phyloP scores from a whole-genome alignment of 2,888 invertebrate species.

The Electrophaes corylata region DNA sequence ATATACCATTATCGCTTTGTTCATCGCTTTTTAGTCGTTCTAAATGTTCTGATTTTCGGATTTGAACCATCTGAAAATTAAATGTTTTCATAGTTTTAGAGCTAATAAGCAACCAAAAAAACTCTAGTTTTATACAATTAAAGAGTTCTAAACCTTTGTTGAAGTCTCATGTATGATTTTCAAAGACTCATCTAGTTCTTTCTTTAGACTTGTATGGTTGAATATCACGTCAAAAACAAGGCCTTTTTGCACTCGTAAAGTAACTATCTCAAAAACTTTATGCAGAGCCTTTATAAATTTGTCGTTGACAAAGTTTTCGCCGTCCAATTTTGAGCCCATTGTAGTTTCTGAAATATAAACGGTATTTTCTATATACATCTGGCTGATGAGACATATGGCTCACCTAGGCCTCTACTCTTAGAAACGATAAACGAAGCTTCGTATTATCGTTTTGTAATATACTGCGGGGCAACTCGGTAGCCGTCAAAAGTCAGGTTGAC shows the following conservation, averaged over 20 bases:
- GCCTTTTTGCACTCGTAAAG: constrained; percentile 26
- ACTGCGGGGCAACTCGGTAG: too few species aligned
- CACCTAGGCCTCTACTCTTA: too few species aligned
- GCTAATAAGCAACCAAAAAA: neutral
- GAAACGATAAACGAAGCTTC: too few species aligned
- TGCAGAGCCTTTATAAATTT: constrained; percentile 32
- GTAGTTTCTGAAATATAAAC: constrained; percentile 41
- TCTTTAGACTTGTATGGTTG: constrained; percentile 25
- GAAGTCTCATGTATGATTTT: constrained; percentile 21
- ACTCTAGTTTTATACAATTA: too few species aligned
- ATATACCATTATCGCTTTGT: neutral
- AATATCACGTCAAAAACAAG: constrained; percentile 32
- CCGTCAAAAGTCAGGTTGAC: too few species aligned
- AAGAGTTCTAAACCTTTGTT: constrained; percentile 22
- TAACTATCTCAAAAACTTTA: constrained; percentile 28
- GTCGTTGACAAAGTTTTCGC: constrained; percentile 18
- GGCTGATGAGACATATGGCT: too few species aligned
- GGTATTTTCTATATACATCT: too few species aligned
- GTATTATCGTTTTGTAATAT: too few species aligned
- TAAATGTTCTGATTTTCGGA: constrained; percentile 31
- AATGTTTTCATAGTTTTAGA: too few species aligned
- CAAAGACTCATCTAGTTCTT: constrained; percentile 14
- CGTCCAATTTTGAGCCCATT: constrained; percentile 29
- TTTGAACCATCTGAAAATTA: constrained; percentile 36
- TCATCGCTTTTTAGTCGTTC: constrained; percentile 18